Base-by-base conservation (phyloP, 2,113 vertebrate genomes). In the Actinemys pallida region DNA sequence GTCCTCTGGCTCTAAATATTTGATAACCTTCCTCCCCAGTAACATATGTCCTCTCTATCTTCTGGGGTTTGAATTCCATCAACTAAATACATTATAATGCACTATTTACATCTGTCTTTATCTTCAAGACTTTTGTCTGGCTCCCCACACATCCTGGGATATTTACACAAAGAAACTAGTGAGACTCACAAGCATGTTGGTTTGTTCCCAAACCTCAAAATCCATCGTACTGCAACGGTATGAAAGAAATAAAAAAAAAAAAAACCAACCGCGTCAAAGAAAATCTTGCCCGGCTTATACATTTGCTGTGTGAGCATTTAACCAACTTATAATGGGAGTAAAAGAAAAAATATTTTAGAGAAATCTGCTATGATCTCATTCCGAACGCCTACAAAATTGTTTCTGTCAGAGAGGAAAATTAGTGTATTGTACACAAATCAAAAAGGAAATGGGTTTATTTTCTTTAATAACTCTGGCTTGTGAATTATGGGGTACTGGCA, bases 151-250 rank as follows among this genome's bases (percentile, higher is more conserved):
- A 2, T 8, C 12, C 3, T 45, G 22, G 31, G 12, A 6, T 53
- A 91, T 92, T 94, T 5, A 2, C 39, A 3, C 0, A 2, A 87
- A 22, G 2, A 35, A 39, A 80, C 90, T 10, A 5, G 3, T 0
- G 0, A 65, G 16, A 25, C 19, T 42, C 22, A 69, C 52, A 22
- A 83, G 10, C 79, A 10, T 0, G 1, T 27, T 19, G 0, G 0
- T 88, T 89, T 93, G 20, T 72, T 92, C 20, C 17, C 45, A 12
- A 52, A 76, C 9, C 81, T 19, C 82, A 75, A 59, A 93, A 72
- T 35, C 8, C 89, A 31, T 12, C 22, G 5, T 91, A 2, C 4
- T 0, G 2, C 84, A 50, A 14, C 9, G 11, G 5, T 0, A 0
- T 25, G 5, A 91, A 65, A 17, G 31, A 65, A 6, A 62, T 19